These are phyloP conservation scores for Sternotherus odoratus DNA, from an alignment of 2,797 vertebrate species.

Conservation along the genomic window DNA sequence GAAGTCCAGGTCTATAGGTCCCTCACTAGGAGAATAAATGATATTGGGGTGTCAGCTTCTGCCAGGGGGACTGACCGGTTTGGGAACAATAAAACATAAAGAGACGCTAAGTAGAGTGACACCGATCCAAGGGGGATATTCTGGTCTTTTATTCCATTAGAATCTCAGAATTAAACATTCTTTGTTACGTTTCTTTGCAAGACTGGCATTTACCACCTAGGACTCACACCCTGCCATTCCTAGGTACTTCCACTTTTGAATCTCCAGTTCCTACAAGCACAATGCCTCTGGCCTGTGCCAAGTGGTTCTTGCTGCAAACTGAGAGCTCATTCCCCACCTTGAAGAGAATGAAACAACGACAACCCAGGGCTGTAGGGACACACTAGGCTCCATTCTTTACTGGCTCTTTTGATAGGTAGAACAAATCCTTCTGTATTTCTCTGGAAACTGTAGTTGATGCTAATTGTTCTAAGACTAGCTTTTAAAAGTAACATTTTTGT, in stretches of 20 bases:
- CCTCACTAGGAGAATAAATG: not conserved
- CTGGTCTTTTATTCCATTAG: not conserved
- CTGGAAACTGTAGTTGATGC: not conserved
- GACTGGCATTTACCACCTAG: not conserved
- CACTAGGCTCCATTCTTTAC: accelerated
- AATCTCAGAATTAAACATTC: not conserved
- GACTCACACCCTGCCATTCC: not conserved
- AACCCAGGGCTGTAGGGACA: accelerated
- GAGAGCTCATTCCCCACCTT: not conserved
- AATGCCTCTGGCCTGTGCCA: not conserved
- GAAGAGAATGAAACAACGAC: accelerated
- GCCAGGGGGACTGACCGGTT: not conserved
- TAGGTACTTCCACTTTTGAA: not conserved
- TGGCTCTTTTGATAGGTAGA: accelerated
- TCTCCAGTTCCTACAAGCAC: not conserved
- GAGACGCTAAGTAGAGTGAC: not conserved
- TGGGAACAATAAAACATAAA: not conserved
- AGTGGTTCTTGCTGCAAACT: not conserved
- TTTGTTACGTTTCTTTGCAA: not conserved
- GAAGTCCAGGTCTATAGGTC: not conserved
- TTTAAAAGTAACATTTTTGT: accelerated
- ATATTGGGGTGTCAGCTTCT: not conserved
- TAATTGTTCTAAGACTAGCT: accelerated
- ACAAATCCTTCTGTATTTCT: not conserved
- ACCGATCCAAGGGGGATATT: not conserved